These are phyloP conservation scores for Chloropsis cyanopogon DNA, from an alignment of 2,113 vertebrate genomes.

Conservation along the genomic window DNA sequence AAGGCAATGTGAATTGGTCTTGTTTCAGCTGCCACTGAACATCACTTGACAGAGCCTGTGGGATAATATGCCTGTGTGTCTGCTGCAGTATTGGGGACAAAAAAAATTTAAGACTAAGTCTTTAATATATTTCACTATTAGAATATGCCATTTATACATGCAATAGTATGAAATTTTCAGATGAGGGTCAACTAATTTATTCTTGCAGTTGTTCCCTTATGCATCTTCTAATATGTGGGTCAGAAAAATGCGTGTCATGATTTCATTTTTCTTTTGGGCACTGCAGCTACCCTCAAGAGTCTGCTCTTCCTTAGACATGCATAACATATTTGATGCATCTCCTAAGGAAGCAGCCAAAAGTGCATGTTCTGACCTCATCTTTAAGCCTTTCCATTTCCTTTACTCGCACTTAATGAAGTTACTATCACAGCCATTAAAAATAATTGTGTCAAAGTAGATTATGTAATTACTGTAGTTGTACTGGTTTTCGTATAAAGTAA, in stretches of 20 bases:
- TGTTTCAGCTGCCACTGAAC: not conserved
- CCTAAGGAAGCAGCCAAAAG: conserved; percentile 25
- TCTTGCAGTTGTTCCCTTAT: not conserved
- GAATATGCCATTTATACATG: not conserved
- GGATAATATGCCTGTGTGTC: not conserved
- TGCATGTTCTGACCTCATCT: conserved; percentile 9
- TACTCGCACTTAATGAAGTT: conserved; percentile 40
- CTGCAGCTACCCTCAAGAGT: not conserved
- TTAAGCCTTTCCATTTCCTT: conserved; percentile 31
- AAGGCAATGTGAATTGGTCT: not conserved
- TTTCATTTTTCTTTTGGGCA: not conserved
- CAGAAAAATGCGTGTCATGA: not conserved
- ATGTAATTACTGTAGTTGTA: not conserved
- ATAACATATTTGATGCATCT: not conserved
- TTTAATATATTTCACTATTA: not conserved
- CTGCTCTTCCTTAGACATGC: not conserved
- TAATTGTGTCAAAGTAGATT: conserved; percentile 2
- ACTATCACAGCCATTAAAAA: conserved; percentile 6
- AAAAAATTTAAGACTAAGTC: not conserved
- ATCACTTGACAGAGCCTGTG: not conserved
- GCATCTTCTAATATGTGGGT: not conserved
- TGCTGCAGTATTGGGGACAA: not conserved
- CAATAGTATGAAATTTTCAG: not conserved
- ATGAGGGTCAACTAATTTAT: not conserved
- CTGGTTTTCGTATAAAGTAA: not conserved